Percentiles rank a stretch among this genome's conserved stretches.
Conservation (phyloP, 2,113 vertebrate genomes). For the Toxostoma redivivum region DNA sequence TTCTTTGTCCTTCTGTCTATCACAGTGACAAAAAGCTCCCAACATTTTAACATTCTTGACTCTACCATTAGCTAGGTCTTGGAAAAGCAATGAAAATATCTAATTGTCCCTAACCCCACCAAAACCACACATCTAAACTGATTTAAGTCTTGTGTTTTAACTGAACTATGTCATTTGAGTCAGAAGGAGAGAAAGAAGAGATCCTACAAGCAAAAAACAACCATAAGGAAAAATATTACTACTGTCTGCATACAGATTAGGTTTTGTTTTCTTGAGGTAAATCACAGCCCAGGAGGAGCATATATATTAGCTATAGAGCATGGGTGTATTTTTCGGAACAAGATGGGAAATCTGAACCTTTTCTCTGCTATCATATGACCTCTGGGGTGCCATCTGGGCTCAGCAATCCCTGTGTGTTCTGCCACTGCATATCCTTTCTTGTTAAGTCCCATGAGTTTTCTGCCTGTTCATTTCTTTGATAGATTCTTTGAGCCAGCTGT, state of each 20-base stretch:
- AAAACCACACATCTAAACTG: neutral
- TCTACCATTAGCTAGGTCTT: neutral
- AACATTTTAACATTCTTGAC: neutral
- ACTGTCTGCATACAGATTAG: neutral
- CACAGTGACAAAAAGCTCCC: neutral
- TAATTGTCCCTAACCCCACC: neutral
- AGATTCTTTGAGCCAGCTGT: neutral
- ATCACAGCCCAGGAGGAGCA: neutral
- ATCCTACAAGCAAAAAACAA: neutral
- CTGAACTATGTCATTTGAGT: neutral
- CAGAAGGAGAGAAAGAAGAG: neutral
- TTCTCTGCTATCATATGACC: neutral
- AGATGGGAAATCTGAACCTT: neutral
- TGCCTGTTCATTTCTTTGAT: neutral
- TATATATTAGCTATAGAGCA: neutral
- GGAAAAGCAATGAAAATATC: neutral
- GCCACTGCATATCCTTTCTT: neutral
- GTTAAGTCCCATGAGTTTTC: neutral
- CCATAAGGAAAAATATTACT: neutral
- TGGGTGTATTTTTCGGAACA: neutral
- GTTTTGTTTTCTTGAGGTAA: neutral
- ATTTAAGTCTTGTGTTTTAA: neutral
- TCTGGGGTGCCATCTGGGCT: neutral
- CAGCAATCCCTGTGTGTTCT: neutral
- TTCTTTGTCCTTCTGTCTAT: neutral